phyloP scores from a whole-genome alignment of 2,113 vertebrate species.

The Semnopithecus entellus region DNA sequence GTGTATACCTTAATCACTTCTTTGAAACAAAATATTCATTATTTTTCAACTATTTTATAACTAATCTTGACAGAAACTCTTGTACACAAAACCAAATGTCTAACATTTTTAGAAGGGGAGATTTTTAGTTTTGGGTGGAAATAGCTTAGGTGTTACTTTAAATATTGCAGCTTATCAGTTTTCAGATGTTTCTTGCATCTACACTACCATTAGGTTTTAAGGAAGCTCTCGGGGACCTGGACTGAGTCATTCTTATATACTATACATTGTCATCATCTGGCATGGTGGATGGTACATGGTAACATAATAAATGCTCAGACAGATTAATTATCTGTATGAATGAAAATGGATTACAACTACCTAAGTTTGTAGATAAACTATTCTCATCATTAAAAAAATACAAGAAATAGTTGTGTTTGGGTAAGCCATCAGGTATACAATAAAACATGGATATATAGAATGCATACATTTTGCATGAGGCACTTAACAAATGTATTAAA shows the following conservation, averaged over 20 bases:
- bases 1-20: not conserved
- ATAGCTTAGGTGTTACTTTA: not conserved
- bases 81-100: not conserved
- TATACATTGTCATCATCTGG: not conserved
- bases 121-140: not conserved
- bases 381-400: not conserved
- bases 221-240: not conserved
- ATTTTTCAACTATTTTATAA: constrained; percentile 7
- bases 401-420: not conserved
- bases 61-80: not conserved
- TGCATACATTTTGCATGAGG: not conserved
- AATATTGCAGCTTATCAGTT: not conserved
- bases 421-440: not conserved
- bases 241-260: not conserved
- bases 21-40: not conserved
- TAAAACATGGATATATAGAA: not conserved
- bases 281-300: not conserved
- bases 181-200: not conserved
- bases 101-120: not conserved
- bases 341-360: not conserved
- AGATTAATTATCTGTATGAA: not conserved
- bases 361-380: not conserved
- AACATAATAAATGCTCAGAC: not conserved
- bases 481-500: not conserved
- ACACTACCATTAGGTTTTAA: not conserved